These are phyloP conservation scores for Scalopus aquaticus DNA, from an alignment of 2,113 vertebrate genomes.

Conservation along the genomic window DNA sequence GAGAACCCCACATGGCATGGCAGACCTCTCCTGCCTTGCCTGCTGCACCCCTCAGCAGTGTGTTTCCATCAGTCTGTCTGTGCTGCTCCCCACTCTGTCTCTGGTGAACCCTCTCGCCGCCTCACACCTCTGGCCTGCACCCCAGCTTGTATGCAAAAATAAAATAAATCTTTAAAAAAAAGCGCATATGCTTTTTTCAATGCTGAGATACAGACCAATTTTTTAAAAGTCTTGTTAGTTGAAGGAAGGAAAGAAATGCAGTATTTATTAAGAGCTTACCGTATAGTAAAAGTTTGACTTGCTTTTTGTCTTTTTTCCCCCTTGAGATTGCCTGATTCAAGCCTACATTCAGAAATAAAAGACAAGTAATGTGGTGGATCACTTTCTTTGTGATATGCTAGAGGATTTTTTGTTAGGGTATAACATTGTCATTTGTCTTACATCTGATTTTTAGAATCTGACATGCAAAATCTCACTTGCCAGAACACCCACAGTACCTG, in stretches of 20 bases:
- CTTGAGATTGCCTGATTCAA: not conserved
- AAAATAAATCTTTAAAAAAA: too few relatives aligned
- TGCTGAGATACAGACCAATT: not conserved
- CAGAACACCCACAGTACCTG: not conserved
- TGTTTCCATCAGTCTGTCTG: too few relatives aligned
- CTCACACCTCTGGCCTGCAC: too few relatives aligned
- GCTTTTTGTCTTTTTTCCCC: not conserved
- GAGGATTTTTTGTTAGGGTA: conserved; percentile 21
- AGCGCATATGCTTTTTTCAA: conserved; percentile 51
- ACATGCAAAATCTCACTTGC: conserved; percentile 49
- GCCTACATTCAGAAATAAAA: not conserved
- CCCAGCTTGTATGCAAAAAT: too few relatives aligned
- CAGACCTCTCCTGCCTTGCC: too few relatives aligned
- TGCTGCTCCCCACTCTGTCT: too few relatives aligned
- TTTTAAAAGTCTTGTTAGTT: not conserved
- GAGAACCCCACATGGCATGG: too few relatives aligned
- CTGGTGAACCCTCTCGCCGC: too few relatives aligned
- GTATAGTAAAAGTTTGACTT: not conserved
- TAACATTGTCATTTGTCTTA: not conserved
- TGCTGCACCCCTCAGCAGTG: too few relatives aligned
- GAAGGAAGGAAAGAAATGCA: conserved; percentile 9
- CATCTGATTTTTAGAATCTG: conserved; percentile 45
- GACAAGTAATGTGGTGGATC: not conserved
- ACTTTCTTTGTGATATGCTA: not conserved
- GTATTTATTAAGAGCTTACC: conserved; percentile 8